These are phyloP conservation scores for Xestobium rufovillosum DNA, from an alignment of 2,888 invertebrate genomes.

Conservation along the genomic window DNA sequence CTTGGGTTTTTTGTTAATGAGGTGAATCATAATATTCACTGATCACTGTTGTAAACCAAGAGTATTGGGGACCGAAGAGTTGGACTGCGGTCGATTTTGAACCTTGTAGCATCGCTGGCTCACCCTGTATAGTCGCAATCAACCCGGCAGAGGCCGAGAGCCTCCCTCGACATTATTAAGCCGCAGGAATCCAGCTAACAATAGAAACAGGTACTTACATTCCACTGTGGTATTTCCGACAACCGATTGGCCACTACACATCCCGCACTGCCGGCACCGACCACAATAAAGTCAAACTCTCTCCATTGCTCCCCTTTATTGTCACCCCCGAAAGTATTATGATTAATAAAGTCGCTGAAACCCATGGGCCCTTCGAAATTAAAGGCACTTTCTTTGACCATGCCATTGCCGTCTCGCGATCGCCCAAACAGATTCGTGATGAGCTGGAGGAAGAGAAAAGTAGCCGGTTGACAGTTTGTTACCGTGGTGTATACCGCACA, in stretches of 20 bases:
- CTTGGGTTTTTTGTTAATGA: too few relatives aligned
- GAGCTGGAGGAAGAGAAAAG: conserved; percentile 53
- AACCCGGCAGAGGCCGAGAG: too few relatives aligned
- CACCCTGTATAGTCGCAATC: too few relatives aligned
- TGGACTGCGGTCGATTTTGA: background rate
- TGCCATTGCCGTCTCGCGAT: conserved; percentile 40
- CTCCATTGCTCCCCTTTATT: conserved; percentile 25
- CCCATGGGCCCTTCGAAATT: background rate
- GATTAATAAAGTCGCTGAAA: conserved; percentile 13
- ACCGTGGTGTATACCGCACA: conserved; percentile 49
- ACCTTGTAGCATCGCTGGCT: background rate
- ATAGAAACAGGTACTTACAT: conserved; percentile 48
- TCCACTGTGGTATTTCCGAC: conserved; percentile 55
- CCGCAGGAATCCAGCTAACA: too few relatives aligned
- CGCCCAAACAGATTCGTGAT: conserved; percentile 51
- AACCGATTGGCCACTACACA: conserved; percentile 60
- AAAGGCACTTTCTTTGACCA: too few relatives aligned
- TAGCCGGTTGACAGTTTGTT: conserved; percentile 53
- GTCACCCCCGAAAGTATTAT: conserved; percentile 17
- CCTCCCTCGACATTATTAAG: too few relatives aligned
- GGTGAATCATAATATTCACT: too few relatives aligned
- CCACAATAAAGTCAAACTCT: conserved; percentile 54
- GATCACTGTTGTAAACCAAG: too few relatives aligned
- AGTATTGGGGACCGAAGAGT: too few relatives aligned
- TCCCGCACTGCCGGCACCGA: conserved; percentile 62